A percentile compares a stretch with the other conserved stretches of the same genome.
These are phyloP conservation scores for Priocnemis perturbator DNA, from an alignment of 2,888 invertebrate genomes.

Conservation along the genomic window DNA sequence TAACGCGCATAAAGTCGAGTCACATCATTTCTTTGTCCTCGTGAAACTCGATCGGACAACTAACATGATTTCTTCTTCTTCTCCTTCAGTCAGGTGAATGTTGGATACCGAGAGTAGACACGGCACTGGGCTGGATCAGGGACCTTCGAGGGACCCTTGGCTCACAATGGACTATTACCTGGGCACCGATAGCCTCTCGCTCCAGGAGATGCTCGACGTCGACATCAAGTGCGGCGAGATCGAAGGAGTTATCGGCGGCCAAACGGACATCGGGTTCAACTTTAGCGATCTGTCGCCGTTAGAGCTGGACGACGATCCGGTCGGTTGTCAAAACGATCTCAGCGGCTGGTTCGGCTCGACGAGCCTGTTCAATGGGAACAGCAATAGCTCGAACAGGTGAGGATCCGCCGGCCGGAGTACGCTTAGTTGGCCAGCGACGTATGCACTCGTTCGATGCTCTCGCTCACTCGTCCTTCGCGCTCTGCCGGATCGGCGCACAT, in stretches of 20 bases:
- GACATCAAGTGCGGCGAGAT: constrained; percentile 92
- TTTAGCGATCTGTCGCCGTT: constrained; percentile 77
- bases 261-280: constrained; percentile 77
- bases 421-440: too few species aligned
- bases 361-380: constrained; percentile 71
- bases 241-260: constrained; percentile 86
- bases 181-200: constrained; percentile 79
- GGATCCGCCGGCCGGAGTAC: background rate
- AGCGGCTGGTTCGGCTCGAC: constrained; percentile 67
- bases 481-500: too few species aligned
- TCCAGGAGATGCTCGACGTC: constrained; percentile 93
- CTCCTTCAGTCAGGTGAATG: constrained; percentile 72
- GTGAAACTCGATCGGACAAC: too few species aligned
- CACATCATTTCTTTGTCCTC: too few species aligned
- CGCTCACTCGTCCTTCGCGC: too few species aligned
- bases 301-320: constrained; percentile 81
- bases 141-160: constrained; percentile 72
- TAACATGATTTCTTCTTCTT: background rate
- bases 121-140: constrained; percentile 72
- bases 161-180: constrained; percentile 78
- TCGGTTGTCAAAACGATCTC: constrained; percentile 66
- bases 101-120: constrained; percentile 74
- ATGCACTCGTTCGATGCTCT: too few species aligned
- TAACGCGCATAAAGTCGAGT: too few species aligned
- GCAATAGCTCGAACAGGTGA: constrained; percentile 71